Percentiles rank a stretch among this genome's conserved stretches.
Evolutionary conservation across 2,888 invertebrate species (phyloP).

Genomic region (Aphodius granarius): DNA sequence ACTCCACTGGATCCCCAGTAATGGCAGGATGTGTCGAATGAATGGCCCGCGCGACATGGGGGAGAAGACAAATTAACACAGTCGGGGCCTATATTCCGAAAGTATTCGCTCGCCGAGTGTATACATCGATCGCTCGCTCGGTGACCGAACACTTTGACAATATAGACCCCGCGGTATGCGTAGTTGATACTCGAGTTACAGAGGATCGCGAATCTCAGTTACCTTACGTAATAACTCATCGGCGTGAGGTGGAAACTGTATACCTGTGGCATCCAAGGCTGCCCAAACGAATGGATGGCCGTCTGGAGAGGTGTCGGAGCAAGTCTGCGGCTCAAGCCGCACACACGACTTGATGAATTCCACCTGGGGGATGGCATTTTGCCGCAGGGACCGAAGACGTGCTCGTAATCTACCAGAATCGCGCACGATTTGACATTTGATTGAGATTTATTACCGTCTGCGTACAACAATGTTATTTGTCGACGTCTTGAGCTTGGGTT

Average conservation of each 20-base stretch:
- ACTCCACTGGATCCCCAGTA: not conserved
- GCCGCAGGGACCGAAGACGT: not conserved
- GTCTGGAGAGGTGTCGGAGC: not conserved
- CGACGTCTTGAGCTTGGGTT: not conserved
- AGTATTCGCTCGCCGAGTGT: too few species aligned
- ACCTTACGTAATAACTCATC: conserved; percentile 12
- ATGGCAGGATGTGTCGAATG: not conserved
- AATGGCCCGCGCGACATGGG: not conserved
- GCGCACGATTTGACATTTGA: not conserved
- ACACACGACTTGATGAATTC: not conserved
- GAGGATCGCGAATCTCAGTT: not conserved
- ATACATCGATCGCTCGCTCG: too few species aligned
- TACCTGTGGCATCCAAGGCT: conserved; percentile 12
- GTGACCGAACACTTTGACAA: too few species aligned
- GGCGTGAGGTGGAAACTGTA: not conserved
- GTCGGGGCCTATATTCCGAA: too few species aligned
- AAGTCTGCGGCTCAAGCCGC: not conserved
- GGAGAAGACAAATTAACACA: not conserved
- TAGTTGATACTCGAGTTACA: not conserved
- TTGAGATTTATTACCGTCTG: not conserved
- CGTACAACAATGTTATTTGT: not conserved
- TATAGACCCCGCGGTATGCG: too few species aligned
- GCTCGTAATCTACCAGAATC: not conserved
- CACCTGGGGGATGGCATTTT: not conserved
- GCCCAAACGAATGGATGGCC: not conserved